These are phyloP conservation scores for Melipona bicolor DNA, from an alignment of 2,888 invertebrate genomes.

Conservation along the genomic window DNA sequence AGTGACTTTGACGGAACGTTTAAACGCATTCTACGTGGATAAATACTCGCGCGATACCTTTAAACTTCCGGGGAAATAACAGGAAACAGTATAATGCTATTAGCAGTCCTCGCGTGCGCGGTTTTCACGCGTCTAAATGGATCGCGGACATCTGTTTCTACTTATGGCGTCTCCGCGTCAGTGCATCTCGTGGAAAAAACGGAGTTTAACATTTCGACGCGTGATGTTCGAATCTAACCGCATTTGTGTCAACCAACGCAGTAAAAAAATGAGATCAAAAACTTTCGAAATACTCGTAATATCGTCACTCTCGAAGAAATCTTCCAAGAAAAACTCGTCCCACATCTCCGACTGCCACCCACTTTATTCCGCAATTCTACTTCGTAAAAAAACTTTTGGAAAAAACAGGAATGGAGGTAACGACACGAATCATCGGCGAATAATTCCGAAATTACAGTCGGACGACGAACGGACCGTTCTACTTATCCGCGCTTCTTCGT, in stretches of 20 bases:
- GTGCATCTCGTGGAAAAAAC: too few species aligned
- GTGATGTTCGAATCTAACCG: too few species aligned
- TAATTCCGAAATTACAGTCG: neutral
- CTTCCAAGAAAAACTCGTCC: too few species aligned
- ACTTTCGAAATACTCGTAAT: too few species aligned
- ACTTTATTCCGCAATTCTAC: neutral
- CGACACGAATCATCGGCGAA: neutral
- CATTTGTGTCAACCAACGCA: too few species aligned
- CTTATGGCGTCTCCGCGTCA: neutral
- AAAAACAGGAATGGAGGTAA: neutral
- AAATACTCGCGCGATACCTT: neutral
- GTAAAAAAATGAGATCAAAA: too few species aligned
- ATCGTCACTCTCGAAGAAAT: too few species aligned
- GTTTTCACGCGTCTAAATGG: neutral
- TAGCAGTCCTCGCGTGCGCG: neutral
- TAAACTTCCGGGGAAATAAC: neutral
- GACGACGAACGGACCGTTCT: conserved; percentile 8
- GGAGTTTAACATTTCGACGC: neutral
- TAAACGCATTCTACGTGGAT: neutral
- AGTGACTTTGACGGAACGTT: neutral
- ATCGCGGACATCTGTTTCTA: neutral
- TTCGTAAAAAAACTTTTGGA: neutral
- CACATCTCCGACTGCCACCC: neutral
- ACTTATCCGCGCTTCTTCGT: conserved; percentile 17
- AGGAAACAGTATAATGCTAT: neutral